Base-by-base conservation (phyloP, 2,888 invertebrate species). In the Tiliacea citrago region DNA sequence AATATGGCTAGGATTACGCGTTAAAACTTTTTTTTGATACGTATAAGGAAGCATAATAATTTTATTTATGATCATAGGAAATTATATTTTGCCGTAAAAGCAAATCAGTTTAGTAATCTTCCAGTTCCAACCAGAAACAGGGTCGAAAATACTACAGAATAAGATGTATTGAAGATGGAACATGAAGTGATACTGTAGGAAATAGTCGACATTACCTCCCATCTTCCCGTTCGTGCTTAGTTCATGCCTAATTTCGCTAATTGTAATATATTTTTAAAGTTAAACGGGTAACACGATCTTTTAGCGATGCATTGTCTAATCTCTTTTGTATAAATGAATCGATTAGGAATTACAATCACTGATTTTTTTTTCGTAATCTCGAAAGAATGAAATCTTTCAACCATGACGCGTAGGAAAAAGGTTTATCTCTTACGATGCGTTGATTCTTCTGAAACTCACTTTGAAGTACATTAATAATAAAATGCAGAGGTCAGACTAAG, bases 1-100 rank as follows among this genome's bases (percentile, higher is more conserved):
- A 81, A 77, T 81, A 77, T 66, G 16, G 1, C 16, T 35, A 21
- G 47, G 12, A 49, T 49, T 45, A 65, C n/a, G 39, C 29, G 72
- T 60, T 53, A 21, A 47, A 62, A 45, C 18, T 51, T 60, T 47
- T 67, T 76, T 60, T 51, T n/a, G 29, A 35, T 9, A 49, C 7
- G 7, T 45, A 4, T 21, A 18, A n/a, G 8, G n/a, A 69, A 51
- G 18, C 6, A 16, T 68, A 1, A 45, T 62, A 39, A 3, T 45
- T 39, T 42, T 62, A n/a, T 39, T 13, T 13, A 8, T 13, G 35
- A 35, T 21, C 13, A n/a, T 21, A 61, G 8, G 35, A 4, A n/a
- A 21, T 21, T 1, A 8, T 39, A 39, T 39, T 29, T 51, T 21
- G 18, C 18, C 16, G 39, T 51, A 24, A 65, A 55, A 58, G 5